Evolutionary conservation across 2,888 invertebrate genomes (phyloP).

Genomic region (Smittia aterrima): DNA sequence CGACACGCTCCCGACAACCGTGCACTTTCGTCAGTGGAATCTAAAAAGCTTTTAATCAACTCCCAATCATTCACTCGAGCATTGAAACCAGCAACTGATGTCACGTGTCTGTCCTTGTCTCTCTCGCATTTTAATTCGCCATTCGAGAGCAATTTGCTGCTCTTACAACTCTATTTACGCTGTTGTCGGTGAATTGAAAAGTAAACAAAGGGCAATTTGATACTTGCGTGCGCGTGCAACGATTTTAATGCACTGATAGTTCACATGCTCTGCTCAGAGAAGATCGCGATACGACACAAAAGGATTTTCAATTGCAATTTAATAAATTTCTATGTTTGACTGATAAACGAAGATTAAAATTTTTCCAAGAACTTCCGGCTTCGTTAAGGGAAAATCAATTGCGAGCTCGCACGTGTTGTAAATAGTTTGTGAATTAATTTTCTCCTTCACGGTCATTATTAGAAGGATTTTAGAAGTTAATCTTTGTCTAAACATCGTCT

Average conservation of each 20-base stretch:
- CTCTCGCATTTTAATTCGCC: neutral
- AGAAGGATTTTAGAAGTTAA: conserved; percentile 26
- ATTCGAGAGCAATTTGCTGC: neutral
- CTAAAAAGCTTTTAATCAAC: conserved; percentile 36
- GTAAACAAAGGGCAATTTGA: conserved; percentile 30
- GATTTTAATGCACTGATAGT: conserved; percentile 31
- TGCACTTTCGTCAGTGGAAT: neutral
- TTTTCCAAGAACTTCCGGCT: conserved; percentile 27
- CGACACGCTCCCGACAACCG: conserved; percentile 27
- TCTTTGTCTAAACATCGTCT: conserved; percentile 34
- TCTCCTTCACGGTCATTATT: neutral
- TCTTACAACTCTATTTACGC: conserved; percentile 24
- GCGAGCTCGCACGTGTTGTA: neutral
- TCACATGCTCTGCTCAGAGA: conserved; percentile 6
- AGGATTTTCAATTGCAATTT: neutral
- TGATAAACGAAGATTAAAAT: conserved; percentile 28
- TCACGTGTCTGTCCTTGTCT: neutral
- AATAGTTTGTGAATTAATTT: conserved; percentile 7
- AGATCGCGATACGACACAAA: conserved; percentile 30
- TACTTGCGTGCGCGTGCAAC: conserved; percentile 25
- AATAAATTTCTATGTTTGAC: conserved; percentile 28
- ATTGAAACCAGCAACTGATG: neutral
- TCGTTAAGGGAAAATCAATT: neutral
- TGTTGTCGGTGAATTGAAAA: conserved; percentile 5
- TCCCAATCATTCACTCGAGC: neutral